Evolutionary conservation across 2,888 invertebrate species (phyloP).

Genomic region (Lathronympha strigana): DNA sequence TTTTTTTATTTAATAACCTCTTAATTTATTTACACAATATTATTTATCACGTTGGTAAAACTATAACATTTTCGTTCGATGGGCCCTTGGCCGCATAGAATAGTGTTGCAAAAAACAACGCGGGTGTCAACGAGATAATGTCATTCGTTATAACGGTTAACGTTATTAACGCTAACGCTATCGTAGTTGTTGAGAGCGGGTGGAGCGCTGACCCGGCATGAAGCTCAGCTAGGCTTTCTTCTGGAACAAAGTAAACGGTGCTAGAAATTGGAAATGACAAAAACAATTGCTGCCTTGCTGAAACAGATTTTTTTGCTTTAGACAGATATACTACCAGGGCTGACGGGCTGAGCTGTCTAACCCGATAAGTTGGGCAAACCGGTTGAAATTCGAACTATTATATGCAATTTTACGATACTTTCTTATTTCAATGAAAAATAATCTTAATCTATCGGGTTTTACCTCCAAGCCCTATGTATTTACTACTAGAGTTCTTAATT

Average conservation of each 20-base stretch:
- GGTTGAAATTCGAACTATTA: too few relatives aligned
- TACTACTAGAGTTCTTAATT: too few relatives aligned
- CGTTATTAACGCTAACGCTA: conserved; percentile 54
- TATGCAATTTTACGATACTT: too few relatives aligned
- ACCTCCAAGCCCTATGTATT: too few relatives aligned
- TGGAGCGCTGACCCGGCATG: conserved; percentile 68
- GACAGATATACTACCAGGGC: too few relatives aligned
- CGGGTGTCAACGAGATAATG: conserved; percentile 55
- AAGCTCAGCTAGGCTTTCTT: conserved; percentile 81
- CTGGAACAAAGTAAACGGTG: conserved; percentile 71
- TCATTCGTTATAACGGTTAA: conserved; percentile 55
- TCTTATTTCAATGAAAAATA: too few relatives aligned
- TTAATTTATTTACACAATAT: conserved; percentile 59
- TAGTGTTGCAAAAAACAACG: conserved; percentile 59
- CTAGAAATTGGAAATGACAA: conserved; percentile 47
- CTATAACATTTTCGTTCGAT: conserved; percentile 56
- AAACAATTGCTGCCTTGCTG: too few relatives aligned
- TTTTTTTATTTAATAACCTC: conserved; percentile 55
- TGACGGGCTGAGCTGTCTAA: too few relatives aligned
- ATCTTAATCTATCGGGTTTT: too few relatives aligned
- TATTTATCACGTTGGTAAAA: conserved; percentile 73
- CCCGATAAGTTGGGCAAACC: too few relatives aligned
- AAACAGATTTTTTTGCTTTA: too few relatives aligned
- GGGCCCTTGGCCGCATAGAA: conserved; percentile 56
- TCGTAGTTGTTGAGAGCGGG: conserved; percentile 58